Evolutionary conservation across 2,797 vertebrate species (phyloP), one percentile per base, ranked within the genome.

Genomic region (Myotis findleyi): DNA sequence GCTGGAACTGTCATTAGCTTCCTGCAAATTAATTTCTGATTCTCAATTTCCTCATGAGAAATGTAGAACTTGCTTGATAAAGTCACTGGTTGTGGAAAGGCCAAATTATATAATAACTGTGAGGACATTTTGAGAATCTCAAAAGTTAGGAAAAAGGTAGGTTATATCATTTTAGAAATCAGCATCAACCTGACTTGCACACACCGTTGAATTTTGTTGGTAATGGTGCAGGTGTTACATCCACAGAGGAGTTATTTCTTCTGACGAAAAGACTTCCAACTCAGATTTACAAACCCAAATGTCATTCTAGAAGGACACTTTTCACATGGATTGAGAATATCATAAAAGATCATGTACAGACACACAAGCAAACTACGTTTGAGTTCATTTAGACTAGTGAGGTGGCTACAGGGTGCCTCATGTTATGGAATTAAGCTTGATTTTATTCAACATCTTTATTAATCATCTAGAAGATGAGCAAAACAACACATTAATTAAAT

Each of bases 401-500:
- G 72, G 77, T 68, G 95, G 95, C 96, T 95, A 98, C 91, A 95
- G 94, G 93, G 51, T 93, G 86, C 95, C 81, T 90, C 81, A 89
- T 94, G 75, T 97, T 97, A 96, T 96, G 93, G 95, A 95, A 97
- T 97, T 97, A 96, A 96, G 95, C 91, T 96, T 97, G 93, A 97
- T 97, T 96, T 97, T 97, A 97, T 96, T 98, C 97, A 97, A 96
- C 95, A 97, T 96, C 95, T 97, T 98, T 97, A 97, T 98, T 98
- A 97, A 98, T 97, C 96, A 98, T 92, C 97, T 95, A 95, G 94
- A 98, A 98, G 97, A 97, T 97, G 92, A 98, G 97, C 90, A 98
- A 97, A 98, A 96, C 87, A 81, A 71, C 93, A 97, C 94, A 97
- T 98, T 98, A 98, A 98, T 98, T 97, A 97, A 98, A 97, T 98